These are phyloP conservation scores for Irena cyanogastra DNA, from an alignment of 2,113 vertebrate genomes.

Conservation along the genomic window DNA sequence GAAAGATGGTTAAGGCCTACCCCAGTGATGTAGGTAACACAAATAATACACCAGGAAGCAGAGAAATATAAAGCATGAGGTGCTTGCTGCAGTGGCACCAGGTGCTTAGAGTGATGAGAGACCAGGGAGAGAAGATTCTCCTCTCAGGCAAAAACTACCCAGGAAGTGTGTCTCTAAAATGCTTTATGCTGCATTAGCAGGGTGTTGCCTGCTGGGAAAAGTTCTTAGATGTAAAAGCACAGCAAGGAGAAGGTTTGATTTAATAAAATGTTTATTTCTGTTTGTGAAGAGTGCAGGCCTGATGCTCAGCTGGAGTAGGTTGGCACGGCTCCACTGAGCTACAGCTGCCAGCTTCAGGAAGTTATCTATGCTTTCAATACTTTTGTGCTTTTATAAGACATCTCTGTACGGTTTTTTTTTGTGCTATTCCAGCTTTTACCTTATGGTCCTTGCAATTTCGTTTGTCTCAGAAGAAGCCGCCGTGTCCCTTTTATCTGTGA, in stretches of 20 bases:
- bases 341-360: background rate
- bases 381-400: background rate
- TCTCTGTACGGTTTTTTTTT: background rate
- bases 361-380: background rate
- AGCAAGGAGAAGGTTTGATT: background rate
- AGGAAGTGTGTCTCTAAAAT: background rate
- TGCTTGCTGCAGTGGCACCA: background rate
- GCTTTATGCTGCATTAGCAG: background rate
- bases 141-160: background rate
- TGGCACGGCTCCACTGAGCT: background rate
- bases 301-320: background rate
- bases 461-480: background rate
- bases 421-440: background rate
- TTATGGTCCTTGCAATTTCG: background rate
- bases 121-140: background rate
- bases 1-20: background rate
- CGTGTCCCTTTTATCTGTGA: background rate
- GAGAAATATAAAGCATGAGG: background rate
- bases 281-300: background rate
- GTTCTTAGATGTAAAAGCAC: background rate
- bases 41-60: background rate
- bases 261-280: slow-evolving; percentile 23
- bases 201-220: background rate
- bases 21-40: background rate
- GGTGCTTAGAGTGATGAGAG: background rate